phyloP scores from a whole-genome alignment of 2,113 vertebrate species.

The Melanerpes formicivorus region DNA sequence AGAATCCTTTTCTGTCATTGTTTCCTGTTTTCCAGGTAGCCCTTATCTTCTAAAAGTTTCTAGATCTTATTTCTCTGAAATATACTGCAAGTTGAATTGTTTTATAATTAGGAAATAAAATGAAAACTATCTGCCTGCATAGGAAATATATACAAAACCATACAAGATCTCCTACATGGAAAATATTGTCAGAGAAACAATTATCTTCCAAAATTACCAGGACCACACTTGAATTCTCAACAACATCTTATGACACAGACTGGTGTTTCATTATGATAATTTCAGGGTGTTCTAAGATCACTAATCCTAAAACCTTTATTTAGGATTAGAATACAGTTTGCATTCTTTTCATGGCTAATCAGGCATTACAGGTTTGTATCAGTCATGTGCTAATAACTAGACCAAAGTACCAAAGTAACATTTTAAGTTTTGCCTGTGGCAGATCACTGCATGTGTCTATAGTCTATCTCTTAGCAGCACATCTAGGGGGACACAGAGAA shows the following conservation, averaged over 20 bases:
- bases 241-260: not conserved
- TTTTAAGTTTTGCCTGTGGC: constrained; percentile 11
- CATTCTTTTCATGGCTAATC: not conserved
- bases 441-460: not conserved
- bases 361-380: not conserved
- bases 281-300: not conserved
- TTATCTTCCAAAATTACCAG: constrained; percentile 9
- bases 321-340: constrained; percentile 1
- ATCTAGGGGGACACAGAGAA: not conserved
- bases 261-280: not conserved
- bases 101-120: constrained; percentile 43
- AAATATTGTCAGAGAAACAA: constrained; percentile 7
- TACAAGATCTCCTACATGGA: not conserved
- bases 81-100: not conserved
- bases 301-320: constrained; percentile 7
- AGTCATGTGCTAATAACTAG: not conserved
- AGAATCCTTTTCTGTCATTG: accelerated
- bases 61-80: not conserved
- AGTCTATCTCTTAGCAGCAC: not conserved
- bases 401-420: constrained; percentile 29
- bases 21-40: not conserved
- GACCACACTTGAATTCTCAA: not conserved
- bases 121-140: not conserved
- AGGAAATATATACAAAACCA: not conserved
- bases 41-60: not conserved